Percentiles rank a stretch among this genome's conserved stretches.
These are phyloP conservation scores for Saturnia pavonia DNA, from an alignment of 2,888 invertebrate genomes.

Conservation along the genomic window DNA sequence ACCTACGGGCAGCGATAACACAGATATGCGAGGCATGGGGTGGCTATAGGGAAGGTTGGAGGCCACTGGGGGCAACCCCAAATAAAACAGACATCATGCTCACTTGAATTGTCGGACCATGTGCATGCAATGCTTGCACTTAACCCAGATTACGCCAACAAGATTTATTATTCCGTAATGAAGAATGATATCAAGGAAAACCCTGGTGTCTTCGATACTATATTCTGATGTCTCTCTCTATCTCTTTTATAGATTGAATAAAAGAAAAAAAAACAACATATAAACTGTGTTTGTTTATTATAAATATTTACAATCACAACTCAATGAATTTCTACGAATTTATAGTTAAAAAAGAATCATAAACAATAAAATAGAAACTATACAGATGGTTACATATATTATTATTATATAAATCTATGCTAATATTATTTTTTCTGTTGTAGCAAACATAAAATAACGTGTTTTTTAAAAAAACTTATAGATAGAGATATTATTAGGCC, in stretches of 20 bases:
- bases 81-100: too few species aligned
- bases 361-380: background rate
- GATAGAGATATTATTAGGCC: background rate
- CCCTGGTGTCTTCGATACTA: too few species aligned
- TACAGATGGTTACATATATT: background rate
- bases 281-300: background rate
- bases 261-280: background rate
- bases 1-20: too few species aligned
- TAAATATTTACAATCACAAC: constrained; percentile 7
- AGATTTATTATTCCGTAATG: too few species aligned
- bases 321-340: constrained; percentile 4
- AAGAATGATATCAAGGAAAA: too few species aligned
- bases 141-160: too few species aligned
- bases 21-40: too few species aligned
- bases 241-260: background rate
- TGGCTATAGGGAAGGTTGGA: too few species aligned
- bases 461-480: background rate
- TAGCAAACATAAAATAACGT: background rate
- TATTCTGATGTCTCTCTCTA: too few species aligned
- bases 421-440: background rate
- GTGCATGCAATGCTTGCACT: too few species aligned
- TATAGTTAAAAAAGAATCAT: background rate
- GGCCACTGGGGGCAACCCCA: too few species aligned
- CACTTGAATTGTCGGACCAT: too few species aligned
- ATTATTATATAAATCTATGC: background rate